Conservation (phyloP, 2,113 vertebrate species). For the Aegithalos caudatus region DNA sequence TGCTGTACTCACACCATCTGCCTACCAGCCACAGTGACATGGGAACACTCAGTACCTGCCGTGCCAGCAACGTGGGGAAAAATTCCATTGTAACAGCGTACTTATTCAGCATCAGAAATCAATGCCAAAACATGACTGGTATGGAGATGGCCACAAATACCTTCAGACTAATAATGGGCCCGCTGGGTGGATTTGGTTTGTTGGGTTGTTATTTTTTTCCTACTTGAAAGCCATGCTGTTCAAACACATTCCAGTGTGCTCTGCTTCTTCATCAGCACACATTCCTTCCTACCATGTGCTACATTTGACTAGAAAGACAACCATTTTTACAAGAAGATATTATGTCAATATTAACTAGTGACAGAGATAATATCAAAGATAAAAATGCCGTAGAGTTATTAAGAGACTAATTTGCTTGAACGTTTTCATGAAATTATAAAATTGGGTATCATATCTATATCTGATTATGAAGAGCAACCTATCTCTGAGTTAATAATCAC, state of each 20-base stretch:
- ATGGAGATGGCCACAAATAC: neutral
- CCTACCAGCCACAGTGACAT: neutral
- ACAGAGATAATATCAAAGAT: slow-evolving; percentile 40
- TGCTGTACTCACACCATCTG: slow-evolving; percentile 23
- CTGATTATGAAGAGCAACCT: slow-evolving; percentile 26
- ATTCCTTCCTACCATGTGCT: neutral
- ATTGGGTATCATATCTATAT: slow-evolving; percentile 27
- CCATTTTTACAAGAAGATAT: neutral
- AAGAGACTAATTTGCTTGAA: slow-evolving; percentile 54
- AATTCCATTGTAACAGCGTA: neutral
- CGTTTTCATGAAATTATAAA: slow-evolving; percentile 40
- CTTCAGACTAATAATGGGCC: neutral
- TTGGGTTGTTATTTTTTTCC: neutral
- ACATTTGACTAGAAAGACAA: neutral
- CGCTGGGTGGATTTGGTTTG: neutral
- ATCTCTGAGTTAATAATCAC: slow-evolving; percentile 45
- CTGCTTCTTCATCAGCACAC: neutral
- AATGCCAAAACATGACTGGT: neutral
- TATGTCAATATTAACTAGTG: slow-evolving; percentile 34
- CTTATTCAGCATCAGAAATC: neutral
- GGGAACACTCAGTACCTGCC: slow-evolving; percentile 14
- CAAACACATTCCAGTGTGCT: neutral
- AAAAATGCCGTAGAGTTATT: neutral
- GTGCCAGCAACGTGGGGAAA: neutral
- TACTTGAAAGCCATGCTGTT: neutral